phyloP scores from a whole-genome alignment of 2,113 vertebrate genomes.

The Oceanodroma tethys region DNA sequence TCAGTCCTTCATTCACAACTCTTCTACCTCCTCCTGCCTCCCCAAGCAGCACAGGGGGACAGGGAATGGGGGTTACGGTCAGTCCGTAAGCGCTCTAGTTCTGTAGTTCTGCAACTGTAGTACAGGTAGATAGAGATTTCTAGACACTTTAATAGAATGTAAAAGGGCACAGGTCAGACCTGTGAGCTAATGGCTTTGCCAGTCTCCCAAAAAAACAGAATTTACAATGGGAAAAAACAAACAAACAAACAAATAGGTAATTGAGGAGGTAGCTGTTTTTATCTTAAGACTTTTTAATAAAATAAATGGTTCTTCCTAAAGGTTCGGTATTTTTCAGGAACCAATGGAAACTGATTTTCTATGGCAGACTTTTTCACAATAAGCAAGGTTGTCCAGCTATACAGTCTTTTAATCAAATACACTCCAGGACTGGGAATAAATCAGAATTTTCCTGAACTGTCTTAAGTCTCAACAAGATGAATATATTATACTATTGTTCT shows the following conservation, averaged over 20 bases:
- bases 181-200: neutral
- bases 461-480: neutral
- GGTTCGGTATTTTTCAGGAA: neutral
- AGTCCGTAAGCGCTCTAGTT: neutral
- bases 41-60: neutral
- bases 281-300: neutral
- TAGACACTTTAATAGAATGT: neutral
- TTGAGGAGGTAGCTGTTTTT: neutral
- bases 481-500: neutral
- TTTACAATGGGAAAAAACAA: neutral
- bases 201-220: neutral
- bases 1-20: neutral
- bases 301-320: neutral
- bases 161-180: neutral
- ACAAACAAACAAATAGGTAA: neutral
- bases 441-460: neutral
- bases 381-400: neutral
- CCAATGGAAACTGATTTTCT: neutral
- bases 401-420: neutral
- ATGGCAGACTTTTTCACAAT: neutral
- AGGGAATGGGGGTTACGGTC: neutral
- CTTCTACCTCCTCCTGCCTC: neutral
- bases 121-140: neutral
- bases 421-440: neutral
- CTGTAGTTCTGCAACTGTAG: neutral